These are phyloP conservation scores for Hylaea fasciaria DNA, from an alignment of 2,888 invertebrate species.

Conservation along the genomic window DNA sequence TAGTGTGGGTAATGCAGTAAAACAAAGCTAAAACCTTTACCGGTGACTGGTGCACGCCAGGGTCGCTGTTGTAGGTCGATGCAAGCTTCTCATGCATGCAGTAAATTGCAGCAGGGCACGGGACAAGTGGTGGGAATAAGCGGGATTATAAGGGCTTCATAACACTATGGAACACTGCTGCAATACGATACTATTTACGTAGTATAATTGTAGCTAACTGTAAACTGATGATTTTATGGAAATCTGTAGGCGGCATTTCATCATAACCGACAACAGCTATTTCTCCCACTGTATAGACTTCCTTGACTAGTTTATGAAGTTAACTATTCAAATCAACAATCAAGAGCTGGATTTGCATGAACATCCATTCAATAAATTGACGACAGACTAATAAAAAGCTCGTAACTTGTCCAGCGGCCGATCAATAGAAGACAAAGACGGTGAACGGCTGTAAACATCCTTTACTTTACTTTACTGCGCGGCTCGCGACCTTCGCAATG, in stretches of 20 bases:
- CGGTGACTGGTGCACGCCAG: conserved; percentile 53
- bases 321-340: too few species aligned
- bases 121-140: conserved; percentile 44
- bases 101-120: conserved; percentile 34
- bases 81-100: conserved; percentile 48
- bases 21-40: conserved; percentile 49
- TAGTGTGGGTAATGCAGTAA: conserved; percentile 41
- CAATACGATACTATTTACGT: too few species aligned
- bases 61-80: conserved; percentile 57
- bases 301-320: too few species aligned
- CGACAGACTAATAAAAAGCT: conserved; percentile 30
- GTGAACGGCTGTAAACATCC: conserved; percentile 52
- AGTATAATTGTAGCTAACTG: too few species aligned
- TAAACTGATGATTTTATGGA: too few species aligned
- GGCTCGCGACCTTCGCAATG: conserved; percentile 49
- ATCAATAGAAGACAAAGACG: conserved; percentile 46
- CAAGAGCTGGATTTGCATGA: too few species aligned
- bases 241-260: too few species aligned
- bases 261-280: too few species aligned
- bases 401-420: conserved; percentile 44
- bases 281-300: too few species aligned
- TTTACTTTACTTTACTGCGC: conserved; percentile 56
- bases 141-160: conserved; percentile 31
- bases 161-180: too few species aligned
- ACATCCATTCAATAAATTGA: background rate